Evolutionary conservation across 2,113 vertebrate genomes (phyloP).

Genomic region (Tiliqua scincoides): DNA sequence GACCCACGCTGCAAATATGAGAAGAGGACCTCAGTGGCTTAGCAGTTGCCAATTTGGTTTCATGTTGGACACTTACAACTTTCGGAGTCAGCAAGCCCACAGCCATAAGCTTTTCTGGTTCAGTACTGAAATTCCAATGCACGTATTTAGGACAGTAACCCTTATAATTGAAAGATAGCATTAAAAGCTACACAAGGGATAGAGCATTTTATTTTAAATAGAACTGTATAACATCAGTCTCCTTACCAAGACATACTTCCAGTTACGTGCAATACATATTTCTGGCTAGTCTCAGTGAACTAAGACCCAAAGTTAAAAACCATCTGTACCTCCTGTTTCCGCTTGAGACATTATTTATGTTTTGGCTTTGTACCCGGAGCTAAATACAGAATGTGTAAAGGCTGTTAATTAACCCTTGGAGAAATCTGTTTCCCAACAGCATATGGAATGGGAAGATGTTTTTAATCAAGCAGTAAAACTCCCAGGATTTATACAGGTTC

Average conservation of each 20-base stretch:
- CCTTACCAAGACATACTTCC: slow-evolving; percentile 70
- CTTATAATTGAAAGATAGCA: neutral
- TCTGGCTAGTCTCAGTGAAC: slow-evolving; percentile 71
- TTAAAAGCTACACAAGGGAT: slow-evolving; percentile 6
- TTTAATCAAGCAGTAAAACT: slow-evolving; percentile 78
- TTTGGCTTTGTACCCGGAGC: slow-evolving; percentile 75
- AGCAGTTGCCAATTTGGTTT: slow-evolving; percentile 6
- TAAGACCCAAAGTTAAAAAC: slow-evolving; percentile 75
- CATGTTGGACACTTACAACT: slow-evolving; percentile 13
- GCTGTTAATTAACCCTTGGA: slow-evolving; percentile 83
- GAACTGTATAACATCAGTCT: slow-evolving; percentile 43
- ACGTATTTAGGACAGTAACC: neutral
- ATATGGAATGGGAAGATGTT: slow-evolving; percentile 69
- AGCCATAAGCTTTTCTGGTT: neutral
- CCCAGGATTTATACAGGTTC: slow-evolving; percentile 67
- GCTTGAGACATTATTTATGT: slow-evolving; percentile 78
- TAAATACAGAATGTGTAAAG: slow-evolving; percentile 79
- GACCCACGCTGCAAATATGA: neutral
- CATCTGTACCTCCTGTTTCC: slow-evolving; percentile 80
- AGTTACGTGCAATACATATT: slow-evolving; percentile 65
- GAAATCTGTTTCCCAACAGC: slow-evolving; percentile 76
- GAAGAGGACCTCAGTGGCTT: neutral
- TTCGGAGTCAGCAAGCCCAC: neutral
- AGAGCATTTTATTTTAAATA: slow-evolving; percentile 50
- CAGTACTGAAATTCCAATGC: slow-evolving; percentile 10